phyloP scores from a whole-genome alignment of 2,113 vertebrate species.

The Amia ocellicauda region DNA sequence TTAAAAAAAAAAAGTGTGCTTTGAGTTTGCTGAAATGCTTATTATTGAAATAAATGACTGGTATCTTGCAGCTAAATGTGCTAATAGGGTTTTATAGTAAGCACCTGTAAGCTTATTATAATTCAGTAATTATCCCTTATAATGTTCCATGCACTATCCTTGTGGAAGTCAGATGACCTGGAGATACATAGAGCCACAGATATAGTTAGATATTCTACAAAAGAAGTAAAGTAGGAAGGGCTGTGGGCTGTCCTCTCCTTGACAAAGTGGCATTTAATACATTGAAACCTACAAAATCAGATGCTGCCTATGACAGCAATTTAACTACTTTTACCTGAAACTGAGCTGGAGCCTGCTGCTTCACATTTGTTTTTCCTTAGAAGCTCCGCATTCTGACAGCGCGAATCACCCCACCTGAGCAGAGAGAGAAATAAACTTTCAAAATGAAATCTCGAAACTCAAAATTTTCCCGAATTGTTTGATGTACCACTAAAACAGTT shows the following conservation, averaged over 20 bases:
- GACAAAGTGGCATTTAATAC: too few species aligned
- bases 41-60: conserved; percentile 16
- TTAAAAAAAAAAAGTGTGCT: conserved; percentile 32
- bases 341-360: too few species aligned
- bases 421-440: too few species aligned
- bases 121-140: conserved; percentile 37
- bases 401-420: too few species aligned
- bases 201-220: conserved; percentile 33
- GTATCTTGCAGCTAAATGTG: conserved; percentile 24
- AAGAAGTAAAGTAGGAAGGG: conserved; percentile 39
- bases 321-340: too few species aligned
- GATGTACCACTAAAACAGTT: too few species aligned
- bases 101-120: conserved; percentile 30
- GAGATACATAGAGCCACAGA: conserved; percentile 19
- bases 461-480: too few species aligned
- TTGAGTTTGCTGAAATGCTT: conserved; percentile 21
- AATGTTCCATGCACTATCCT: conserved; percentile 27
- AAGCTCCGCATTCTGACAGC: too few species aligned
- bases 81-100: conserved; percentile 14
- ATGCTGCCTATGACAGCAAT: too few species aligned
- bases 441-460: too few species aligned
- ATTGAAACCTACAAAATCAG: too few species aligned
- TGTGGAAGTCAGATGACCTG: conserved; percentile 30
- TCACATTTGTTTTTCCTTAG: too few species aligned
- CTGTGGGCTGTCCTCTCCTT: conserved; percentile 4